Evolutionary conservation across 2,888 invertebrate species (phyloP), one percentile per base, ranked within the genome.

Genomic region (Nemurella pictetii): DNA sequence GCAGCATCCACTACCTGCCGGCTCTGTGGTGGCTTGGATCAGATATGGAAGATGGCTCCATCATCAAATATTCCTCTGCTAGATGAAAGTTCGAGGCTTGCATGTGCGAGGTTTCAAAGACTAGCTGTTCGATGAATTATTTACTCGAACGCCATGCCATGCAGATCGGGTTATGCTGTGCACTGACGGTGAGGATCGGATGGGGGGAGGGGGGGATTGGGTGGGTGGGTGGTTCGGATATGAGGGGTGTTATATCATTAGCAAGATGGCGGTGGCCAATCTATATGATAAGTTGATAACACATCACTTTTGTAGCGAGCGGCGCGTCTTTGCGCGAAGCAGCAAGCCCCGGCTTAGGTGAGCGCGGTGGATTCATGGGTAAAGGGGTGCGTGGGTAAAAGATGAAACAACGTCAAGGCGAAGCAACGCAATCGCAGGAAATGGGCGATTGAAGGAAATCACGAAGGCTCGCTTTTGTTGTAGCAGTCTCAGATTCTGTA

Each of bases 51-150:
- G 78, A 78, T 78, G 28, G 30, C 28, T 78, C n/a, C n/a, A n/a
- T 78, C 78, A 78, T 78, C 78, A 78, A 78, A 78, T 78, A 78
- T 78, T 78, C 55, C 55, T 55, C 30, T 78, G 28, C 55, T 28
- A 78, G 78, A 78, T 78, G 78, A 78, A 78, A 78, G 78, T 78
- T 78, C 28, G 12, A 78, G 55, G 15, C 78, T 78, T 29, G 15
- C 78, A 12, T 4, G 26, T 29, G 78, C n/a, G 30, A n/a, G 28
- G 28, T 28, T 26, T 29, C 78, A 30, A 28, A 78, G 30, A 78
- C 55, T 28, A n/a, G 29, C 30, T 78, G 30, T 55, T 55, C 55
- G 55, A 55, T 78, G 78, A 78, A 78, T 78, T 78, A 78, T 78
- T 78, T 78, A 78, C 78, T 27, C 75, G n/a, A 1, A 27, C 12